A percentile compares a stretch with the other conserved stretches of the same genome.
Evolutionary conservation across 2,888 invertebrate species (phyloP).

Genomic region (Clanis bilineata): DNA sequence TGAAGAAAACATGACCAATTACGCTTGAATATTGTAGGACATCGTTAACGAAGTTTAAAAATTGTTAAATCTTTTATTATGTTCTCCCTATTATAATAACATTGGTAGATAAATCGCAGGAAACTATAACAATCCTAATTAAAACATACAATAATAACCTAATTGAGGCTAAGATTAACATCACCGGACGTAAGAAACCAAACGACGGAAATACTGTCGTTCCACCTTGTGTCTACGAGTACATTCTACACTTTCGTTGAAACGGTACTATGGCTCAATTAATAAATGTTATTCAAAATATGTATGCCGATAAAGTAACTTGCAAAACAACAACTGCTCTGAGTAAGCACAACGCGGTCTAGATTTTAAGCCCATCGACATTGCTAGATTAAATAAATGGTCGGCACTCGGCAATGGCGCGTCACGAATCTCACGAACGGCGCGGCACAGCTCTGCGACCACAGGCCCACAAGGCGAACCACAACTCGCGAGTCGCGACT

Average conservation of each 20-base stretch:
- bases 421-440: conserved; percentile 17
- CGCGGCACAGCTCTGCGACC: conserved; percentile 20
- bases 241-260: not conserved
- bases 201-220: not conserved
- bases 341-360: conserved; percentile 9
- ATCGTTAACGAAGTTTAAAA: no score
- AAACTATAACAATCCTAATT: not conserved
- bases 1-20: not conserved
- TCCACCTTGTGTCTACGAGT: not conserved
- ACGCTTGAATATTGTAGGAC: not conserved
- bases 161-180: not conserved
- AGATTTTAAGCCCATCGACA: conserved; percentile 26
- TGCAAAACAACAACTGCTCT: not conserved
- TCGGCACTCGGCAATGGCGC: conserved; percentile 21
- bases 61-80: not conserved
- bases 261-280: not conserved
- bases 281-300: not conserved
- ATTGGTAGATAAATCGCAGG: not conserved
- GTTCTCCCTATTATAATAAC: not conserved
- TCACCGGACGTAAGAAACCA: not conserved
- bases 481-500: conserved; percentile 34
- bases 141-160: not conserved
- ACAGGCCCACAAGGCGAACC: conserved; percentile 61
- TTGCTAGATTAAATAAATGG: conserved; percentile 30
- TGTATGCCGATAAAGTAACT: not conserved